These are phyloP conservation scores for Hemicrepidius hirtus DNA, from an alignment of 2,888 invertebrate species.

Conservation along the genomic window DNA sequence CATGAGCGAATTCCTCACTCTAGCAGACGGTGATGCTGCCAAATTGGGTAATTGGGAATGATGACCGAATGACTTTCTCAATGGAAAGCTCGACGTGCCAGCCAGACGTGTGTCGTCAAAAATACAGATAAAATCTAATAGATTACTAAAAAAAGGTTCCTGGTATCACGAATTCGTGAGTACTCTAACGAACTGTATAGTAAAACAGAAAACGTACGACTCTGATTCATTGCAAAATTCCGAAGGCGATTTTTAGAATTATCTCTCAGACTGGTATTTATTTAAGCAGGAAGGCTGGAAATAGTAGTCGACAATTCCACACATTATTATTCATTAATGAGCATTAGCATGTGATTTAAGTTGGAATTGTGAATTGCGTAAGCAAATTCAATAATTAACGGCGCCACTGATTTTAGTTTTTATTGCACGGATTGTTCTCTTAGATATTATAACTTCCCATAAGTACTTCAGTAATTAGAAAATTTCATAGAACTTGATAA, in stretches of 20 bases:
- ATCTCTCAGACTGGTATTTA: constrained; percentile 6
- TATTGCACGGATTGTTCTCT: neutral
- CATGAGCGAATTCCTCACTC: constrained; percentile 16
- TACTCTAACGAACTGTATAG: no score
- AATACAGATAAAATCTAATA: neutral
- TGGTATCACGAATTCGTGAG: no score
- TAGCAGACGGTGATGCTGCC: constrained; percentile 3
- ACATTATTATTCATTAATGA: constrained; percentile 35
- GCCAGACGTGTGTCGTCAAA: neutral
- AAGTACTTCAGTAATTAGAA: no score
- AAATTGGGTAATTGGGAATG: constrained; percentile 34
- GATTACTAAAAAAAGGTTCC: no score
- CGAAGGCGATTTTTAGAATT: constrained; percentile 13
- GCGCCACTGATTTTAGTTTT: constrained; percentile 25
- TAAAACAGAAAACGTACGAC: no score
- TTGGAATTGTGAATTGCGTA: constrained; percentile 36
- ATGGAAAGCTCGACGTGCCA: neutral
- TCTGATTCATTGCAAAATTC: constrained; percentile 3
- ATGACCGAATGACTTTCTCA: constrained; percentile 10
- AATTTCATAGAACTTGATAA: no score
- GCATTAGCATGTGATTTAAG: constrained; percentile 38
- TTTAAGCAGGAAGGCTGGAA: constrained; percentile 29
- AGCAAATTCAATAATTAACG: constrained; percentile 39
- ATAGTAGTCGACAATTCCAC: constrained; percentile 25
- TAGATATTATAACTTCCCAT: no score